Base-by-base conservation (phyloP, 2,888 invertebrate genomes). In the Diaperis boleti region DNA sequence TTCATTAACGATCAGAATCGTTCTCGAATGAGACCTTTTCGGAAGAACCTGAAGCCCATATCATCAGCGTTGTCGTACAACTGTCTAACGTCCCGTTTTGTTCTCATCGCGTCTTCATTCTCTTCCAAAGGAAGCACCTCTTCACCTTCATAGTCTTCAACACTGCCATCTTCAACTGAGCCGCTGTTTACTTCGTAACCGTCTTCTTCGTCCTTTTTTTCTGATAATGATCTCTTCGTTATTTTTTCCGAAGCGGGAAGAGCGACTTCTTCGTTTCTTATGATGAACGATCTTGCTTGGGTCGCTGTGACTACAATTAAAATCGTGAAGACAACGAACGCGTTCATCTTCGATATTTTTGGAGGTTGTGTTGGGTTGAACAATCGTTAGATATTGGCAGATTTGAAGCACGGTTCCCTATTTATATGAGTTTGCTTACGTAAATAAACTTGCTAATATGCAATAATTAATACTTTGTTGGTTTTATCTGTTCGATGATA, bases 361-460 rank as follows among this genome's bases (percentile, higher is more conserved):
- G 18, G 7, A 26, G 42, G 18, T 44, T 37, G 10, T 22, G 14
- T 3, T 39, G n/a, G 52, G 26, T 54, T 55, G 35, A 37, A n/a
- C 18, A 20, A 31, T 17, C 20, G 20, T 18, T 41, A 7, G 31
- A 18, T 18, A 41, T 61, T 39, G 41, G 2, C 29, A 0, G 22
- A 7, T 52, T 35, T 56, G 35, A 33, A 15, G 45, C 22, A 33
- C 13, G n/a, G 45, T 45, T 39, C 47, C 39, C 41, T 55, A 64
- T 64, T 64, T 64, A 64, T 64, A 55, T 22, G 47, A 55, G 14
- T 64, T 52, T 59, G 64, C 59, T 55, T 64, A 55, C 64, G 64
- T 49, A 64, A 42, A 64, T 59, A 18, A 45, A 47, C 8, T 35
- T 26, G 61, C 61, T 61, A 61, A 59, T 31, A 26, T 62, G 45